Evolutionary conservation across 2,797 vertebrate species (phyloP), one percentile per base, ranked within the genome.

Genomic region (Rhabdophis nuchalis): DNA sequence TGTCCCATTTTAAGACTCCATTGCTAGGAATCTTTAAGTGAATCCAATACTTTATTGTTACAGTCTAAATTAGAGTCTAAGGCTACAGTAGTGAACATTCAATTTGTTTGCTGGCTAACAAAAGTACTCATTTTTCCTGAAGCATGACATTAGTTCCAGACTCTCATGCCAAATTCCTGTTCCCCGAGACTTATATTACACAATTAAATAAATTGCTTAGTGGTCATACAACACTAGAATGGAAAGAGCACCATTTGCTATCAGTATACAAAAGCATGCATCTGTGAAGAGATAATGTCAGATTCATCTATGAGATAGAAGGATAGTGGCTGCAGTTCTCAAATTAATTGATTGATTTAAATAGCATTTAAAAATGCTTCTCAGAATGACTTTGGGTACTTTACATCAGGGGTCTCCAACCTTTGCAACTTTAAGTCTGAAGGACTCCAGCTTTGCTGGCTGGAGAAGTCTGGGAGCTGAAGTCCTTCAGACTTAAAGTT

Each of bases 61-160:
- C 60, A 41, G 32, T 25, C 16, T 89, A 82, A 54, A 58, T 54
- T 91, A 50, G 58, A 86, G 54, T 91, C 46, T 36, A 88, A 82
- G 57, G 72, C 36, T 72, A 60, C 29, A 54, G 10, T 87, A 77
- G 36, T 11, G 7, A 88, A 57, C 1, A 29, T 68, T 94, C 90
- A 93, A 11, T 52, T 92, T 58, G 64, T 88, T 85, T n/a, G 92
- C 90, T 93, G 72, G 4, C 23, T 95, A 53, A 68, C 56, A 89
- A 90, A 25, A 91, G 23, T 68, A 1, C 61, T 91, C 53, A 64
- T n/a, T 41, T 57, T 27, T 95, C 41, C 29, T 0, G 5, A 94
- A 82, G 92, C 87, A 93, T 90, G 72, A 91, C 92, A 87, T 94
- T 93, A 93, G 64, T 89, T 91, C 60, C 90, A 92, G 92, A 20